Base-by-base conservation (phyloP, 2,113 vertebrate species). In the Microcebus murinus region DNA sequence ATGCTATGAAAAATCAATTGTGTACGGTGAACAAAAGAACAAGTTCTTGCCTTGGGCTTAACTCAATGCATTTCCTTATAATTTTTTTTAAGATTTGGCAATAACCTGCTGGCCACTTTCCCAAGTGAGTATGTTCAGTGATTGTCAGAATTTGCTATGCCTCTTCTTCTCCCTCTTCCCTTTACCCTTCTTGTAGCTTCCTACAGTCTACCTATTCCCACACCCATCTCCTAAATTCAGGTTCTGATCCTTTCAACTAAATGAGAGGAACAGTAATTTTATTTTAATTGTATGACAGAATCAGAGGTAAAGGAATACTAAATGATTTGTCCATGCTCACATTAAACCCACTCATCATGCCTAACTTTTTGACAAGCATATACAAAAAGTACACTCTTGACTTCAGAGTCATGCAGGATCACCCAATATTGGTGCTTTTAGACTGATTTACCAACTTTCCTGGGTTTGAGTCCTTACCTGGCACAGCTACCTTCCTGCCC, bases 21-120 rank as follows among this genome's bases (percentile, higher is more conserved):
- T 93, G 13, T 31, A 94, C 29, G 86, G 34, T 92, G 39, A 93
- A 71, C 61, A 88, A 95, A 87, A 63, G 17, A 83, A 84, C 67
- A 95, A 85, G 42, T 48, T 48, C 17, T 77, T 63, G 8, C 21
- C 11, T 42, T 83, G 17, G 29, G 29, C 57, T 95, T 95, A 80
- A 34, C 17, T 80, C 42, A 36, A 0, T 13, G 55, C 5, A 91
- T 57, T 91, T 96, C 39, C 73, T 73, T n/a, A 55, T 59, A 67
- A 91, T 48, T 55, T 55, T 55, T 55, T 55, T 55, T 55, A 55
- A 55, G 52, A 55, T 55, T 55, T 93, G 10, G 25, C 57, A 93
- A 68, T 39, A 84, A 71, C 17, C 2, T 63, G 8, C 55, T 29
- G 29, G 52, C 3, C 15, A 45, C 9, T 6, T 86, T 23, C 8